These are phyloP conservation scores for Poecile atricapillus DNA, from an alignment of 2,113 vertebrate genomes.

Conservation along the genomic window DNA sequence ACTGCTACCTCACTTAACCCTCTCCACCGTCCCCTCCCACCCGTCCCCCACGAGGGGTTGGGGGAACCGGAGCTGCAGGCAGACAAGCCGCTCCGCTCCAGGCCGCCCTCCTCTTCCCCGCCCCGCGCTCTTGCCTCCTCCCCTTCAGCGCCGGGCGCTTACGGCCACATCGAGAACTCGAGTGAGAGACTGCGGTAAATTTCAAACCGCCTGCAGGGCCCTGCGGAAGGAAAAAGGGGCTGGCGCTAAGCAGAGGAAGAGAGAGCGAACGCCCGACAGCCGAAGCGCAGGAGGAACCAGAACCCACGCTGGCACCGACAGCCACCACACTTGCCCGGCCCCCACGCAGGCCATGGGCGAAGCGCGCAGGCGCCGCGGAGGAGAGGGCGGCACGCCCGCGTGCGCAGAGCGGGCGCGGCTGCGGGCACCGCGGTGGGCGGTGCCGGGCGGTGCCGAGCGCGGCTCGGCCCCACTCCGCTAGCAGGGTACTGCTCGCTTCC, in stretches of 20 bases:
- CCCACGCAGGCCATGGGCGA: fast-evolving
- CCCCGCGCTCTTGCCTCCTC: background rate
- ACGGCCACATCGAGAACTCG: background rate
- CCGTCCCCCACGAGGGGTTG: background rate
- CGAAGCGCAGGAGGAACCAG: background rate
- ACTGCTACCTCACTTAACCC: background rate
- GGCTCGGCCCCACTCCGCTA: fast-evolving
- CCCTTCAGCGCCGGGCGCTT: background rate
- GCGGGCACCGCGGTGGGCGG: fast-evolving
- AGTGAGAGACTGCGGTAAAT: background rate
- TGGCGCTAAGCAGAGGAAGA: fast-evolving
- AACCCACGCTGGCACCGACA: background rate
- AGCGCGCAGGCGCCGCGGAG: background rate
- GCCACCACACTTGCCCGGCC: fast-evolving
- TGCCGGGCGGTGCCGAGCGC: no score
- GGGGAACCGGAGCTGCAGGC: background rate
- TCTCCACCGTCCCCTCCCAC: no score
- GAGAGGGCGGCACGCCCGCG: background rate
- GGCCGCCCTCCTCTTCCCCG: background rate
- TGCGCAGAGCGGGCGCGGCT: background rate
- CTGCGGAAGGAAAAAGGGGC: background rate
- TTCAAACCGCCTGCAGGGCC: background rate
- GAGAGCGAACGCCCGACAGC: fast-evolving
- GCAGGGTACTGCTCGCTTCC: fast-evolving
- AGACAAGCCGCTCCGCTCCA: background rate